Evolutionary conservation across 2,113 vertebrate species (phyloP).

Genomic region (Conger conger): DNA sequence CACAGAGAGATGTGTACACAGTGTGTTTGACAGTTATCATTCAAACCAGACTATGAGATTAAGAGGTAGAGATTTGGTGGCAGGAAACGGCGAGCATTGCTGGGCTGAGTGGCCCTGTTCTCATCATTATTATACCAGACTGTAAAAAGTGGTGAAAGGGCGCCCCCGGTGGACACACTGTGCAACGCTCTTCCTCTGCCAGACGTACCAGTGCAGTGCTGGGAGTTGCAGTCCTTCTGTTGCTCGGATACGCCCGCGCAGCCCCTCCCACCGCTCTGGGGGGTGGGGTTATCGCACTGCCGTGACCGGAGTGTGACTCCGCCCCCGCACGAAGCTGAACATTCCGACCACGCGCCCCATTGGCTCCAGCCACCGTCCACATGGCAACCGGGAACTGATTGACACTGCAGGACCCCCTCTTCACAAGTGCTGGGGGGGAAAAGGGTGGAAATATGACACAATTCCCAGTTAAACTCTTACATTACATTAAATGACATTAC

Average conservation of each 20-base stretch:
- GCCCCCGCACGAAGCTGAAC: slow-evolving; percentile 74
- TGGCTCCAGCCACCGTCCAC: slow-evolving; percentile 72
- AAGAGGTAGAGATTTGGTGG: too few species aligned
- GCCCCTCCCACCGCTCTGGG: slow-evolving; percentile 70
- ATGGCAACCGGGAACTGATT: slow-evolving; percentile 68
- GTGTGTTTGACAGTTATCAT: not conserved
- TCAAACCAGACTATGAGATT: not conserved
- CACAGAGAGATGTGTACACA: not conserved
- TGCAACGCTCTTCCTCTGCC: not conserved
- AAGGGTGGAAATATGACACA: not conserved
- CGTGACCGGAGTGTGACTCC: slow-evolving; percentile 71
- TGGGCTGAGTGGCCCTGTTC: too few species aligned
- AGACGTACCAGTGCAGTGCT: slow-evolving; percentile 66
- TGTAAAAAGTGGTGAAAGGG: too few species aligned
- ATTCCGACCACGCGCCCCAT: slow-evolving; percentile 77
- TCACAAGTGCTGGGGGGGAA: slow-evolving; percentile 72
- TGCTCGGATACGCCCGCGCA: slow-evolving; percentile 70
- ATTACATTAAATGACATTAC: too few species aligned
- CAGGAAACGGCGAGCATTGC: too few species aligned
- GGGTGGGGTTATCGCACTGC: slow-evolving; percentile 66
- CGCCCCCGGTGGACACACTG: too few species aligned
- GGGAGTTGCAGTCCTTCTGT: slow-evolving; percentile 67
- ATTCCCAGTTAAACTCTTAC: not conserved
- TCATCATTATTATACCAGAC: too few species aligned
- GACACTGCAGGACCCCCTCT: slow-evolving; percentile 70